Conservation (phyloP, 2,888 invertebrate genomes). For the Pammene aurita region DNA sequence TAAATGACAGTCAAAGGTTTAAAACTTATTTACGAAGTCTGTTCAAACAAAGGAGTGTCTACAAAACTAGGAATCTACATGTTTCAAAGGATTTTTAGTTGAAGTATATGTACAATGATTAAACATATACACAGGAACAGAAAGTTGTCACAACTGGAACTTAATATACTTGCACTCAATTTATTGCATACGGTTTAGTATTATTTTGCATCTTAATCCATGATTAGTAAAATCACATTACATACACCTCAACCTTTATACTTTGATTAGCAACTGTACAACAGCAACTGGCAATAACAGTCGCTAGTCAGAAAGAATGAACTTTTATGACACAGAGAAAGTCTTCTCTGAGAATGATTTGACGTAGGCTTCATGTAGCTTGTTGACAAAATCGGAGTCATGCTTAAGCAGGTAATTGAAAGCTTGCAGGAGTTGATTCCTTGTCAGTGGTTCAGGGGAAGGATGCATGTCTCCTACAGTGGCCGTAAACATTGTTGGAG, state of each 20-base stretch:
- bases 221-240: conserved; percentile 2
- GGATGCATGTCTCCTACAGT: conserved; percentile 73
- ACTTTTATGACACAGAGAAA: conserved; percentile 77
- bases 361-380: conserved; percentile 95
- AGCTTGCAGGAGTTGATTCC: conserved; percentile 94
- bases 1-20: conserved; percentile 73
- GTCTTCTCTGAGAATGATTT: conserved; percentile 90
- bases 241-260: conserved; percentile 49
- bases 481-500: conserved; percentile 92
- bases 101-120: conserved; percentile 17
- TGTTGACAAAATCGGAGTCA: conserved; percentile 94
- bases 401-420: conserved; percentile 93
- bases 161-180: conserved; percentile 1
- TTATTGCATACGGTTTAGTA: conserved; percentile 1
- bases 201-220: neutral
- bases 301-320: conserved; percentile 57
- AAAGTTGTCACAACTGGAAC: neutral
- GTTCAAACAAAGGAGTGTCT: conserved; percentile 73
- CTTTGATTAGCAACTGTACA: conserved; percentile 81
- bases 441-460: conserved; percentile 89
- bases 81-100: conserved; percentile 65
- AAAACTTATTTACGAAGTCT: conserved; percentile 80
- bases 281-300: conserved; percentile 61
- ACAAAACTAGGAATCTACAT: conserved; percentile 73
- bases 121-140: neutral